Base-by-base conservation (phyloP, 2,888 invertebrate genomes). In the Aporophyla nigra region DNA sequence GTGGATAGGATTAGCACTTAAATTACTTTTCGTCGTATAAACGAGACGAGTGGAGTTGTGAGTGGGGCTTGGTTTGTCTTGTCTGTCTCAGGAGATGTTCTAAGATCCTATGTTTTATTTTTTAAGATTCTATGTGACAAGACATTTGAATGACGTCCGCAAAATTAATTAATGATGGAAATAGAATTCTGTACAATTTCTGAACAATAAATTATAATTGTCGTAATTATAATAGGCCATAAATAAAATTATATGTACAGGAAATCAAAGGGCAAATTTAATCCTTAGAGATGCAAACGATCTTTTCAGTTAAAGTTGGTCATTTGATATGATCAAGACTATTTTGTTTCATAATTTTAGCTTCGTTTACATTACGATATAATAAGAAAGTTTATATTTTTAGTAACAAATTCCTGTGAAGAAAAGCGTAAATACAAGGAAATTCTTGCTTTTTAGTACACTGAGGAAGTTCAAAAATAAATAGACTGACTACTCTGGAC, bases 1-100 rank as follows among this genome's bases (percentile, higher is more conserved):
- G 14, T 27, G 19, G 40, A 40, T 3, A 53, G 40, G 40, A 79
- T 67, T 66, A 66, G 49, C 54, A 73, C 61, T 56, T 67, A 61
- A 46, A 73, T 43, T 73, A 79, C 66, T 61, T 79, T 73, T 67
- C 49, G 16, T 62, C 9, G 16, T 51, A 24, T 27, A 40, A 53
- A 58, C n/a, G 24, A 54, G 27, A 49, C 1, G 14, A 54, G 5
- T 4, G 54, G 7, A 49, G 19, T 49, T 19, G 27, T 33, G 24
- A 59, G 33, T 12, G 16, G 43, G 27, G 12, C 4, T 76, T 53
- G 12, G 10, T 43, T 40, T 62, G 40, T 62, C 16, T 56, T 6
- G 14, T 24, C 9, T 10, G 19, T 16, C 33, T 46, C 24, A 51
- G 27, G 40, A 51, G 1, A 16, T n/a, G 46, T 49, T 49, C 33